Base-by-base conservation (phyloP, 2,113 vertebrate genomes). In the Tachysurus fulvidraco region DNA sequence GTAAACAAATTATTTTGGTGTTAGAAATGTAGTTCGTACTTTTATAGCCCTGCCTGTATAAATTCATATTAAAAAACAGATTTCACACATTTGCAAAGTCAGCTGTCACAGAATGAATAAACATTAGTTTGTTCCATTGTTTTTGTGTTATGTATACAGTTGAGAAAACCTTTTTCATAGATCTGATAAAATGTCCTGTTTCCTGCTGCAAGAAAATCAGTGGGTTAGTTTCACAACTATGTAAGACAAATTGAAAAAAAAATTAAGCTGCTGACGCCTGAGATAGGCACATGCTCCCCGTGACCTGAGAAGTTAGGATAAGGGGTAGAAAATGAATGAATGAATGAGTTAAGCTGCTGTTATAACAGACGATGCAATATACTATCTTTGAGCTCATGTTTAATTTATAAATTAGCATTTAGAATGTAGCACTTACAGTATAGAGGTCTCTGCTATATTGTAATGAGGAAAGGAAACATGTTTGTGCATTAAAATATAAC, bases 11-110 rank as follows among this genome's bases (percentile, higher is more conserved):
- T 23, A 25, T 36, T 46, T 71, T 41, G 0, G 36, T 71, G 44
- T 21, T 73, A 73, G 11, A 2, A 50, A 46, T 44, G 30, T 3
- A 8, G 8, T 41, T 69, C 17, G 17, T 14, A 69, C 44, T 19
- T 73, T 19, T 44, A 73, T 23, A 44, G 8, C 10, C 41, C 67
- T 71, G 19, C 21, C 69, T 44, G 4, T 11, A 36, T 44, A 69
- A 19, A 11, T 44, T 1, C 13, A 50, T 25, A 4, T 76, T 5
- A 25, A 30, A 16, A 81, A 46, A 21, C 30, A 84, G 4, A 55
- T 84, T 84, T 71, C 13, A 54, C 83, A 57, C 83, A 73, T 73
- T 73, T 84, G 83, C 67, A 84, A 84, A 84, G 83, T 73, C 76
- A 79, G n/a, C 52, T 76, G 52, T 57, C 28, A 71, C 1, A 76